Conservation (phyloP, 2,888 invertebrate genomes). For the Platynereis dumerilii region DNA sequence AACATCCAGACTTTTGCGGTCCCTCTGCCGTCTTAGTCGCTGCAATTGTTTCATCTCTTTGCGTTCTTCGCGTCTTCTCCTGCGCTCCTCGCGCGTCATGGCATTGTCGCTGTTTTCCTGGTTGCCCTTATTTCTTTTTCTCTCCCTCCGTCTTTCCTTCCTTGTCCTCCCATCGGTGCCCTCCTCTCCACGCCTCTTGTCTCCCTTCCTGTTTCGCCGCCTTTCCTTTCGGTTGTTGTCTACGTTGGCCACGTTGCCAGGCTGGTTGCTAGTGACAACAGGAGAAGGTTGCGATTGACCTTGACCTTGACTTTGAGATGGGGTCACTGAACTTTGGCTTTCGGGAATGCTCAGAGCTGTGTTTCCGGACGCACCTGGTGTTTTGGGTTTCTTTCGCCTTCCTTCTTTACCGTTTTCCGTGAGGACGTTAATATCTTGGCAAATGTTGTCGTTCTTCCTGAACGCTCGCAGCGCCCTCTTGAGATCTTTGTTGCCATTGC, state of each 20-base stretch:
- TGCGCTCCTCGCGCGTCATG: no score
- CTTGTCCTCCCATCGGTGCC: constrained; percentile 1
- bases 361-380: not conserved
- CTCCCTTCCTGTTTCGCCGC: constrained; percentile 4
- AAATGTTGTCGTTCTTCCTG: constrained; percentile 37
- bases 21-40: no score
- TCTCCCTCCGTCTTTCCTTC: not conserved
- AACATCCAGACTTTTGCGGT: no score
- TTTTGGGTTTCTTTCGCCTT: not conserved
- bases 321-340: no score
- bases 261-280: no score
- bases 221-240: not conserved
- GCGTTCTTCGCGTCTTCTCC: no score
- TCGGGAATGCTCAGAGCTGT: no score
- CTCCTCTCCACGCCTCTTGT: constrained; percentile 6
- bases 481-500: constrained; percentile 34
- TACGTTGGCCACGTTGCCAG: not conserved
- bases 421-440: constrained; percentile 23
- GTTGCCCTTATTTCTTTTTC: constrained; percentile 3
- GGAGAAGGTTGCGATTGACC: no score
- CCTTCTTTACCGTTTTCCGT: not conserved
- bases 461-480: constrained; percentile 39
- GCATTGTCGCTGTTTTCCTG: not conserved
- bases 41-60: no score
- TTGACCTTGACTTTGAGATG: no score